Evolutionary conservation across 1,140 invertebrate genomes (phyloP).

Genomic region (Cydia splendana): DNA sequence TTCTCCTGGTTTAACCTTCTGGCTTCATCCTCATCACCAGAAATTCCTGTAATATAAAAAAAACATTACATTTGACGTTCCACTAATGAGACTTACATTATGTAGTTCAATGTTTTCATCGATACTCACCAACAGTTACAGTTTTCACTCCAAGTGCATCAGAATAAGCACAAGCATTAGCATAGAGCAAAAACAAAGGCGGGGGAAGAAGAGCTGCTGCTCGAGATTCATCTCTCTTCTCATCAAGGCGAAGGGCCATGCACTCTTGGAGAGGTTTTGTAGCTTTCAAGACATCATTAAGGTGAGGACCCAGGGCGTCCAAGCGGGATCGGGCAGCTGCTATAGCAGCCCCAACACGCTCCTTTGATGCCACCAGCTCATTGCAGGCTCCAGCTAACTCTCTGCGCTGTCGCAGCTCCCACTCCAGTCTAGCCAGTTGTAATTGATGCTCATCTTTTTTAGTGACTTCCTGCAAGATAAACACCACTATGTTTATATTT

Average conservation of each 20-base stretch:
- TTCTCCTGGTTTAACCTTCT: slow-evolving; percentile 82
- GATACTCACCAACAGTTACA: slow-evolving; percentile 67
- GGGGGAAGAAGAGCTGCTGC: slow-evolving; percentile 87
- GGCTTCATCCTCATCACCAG: slow-evolving; percentile 91
- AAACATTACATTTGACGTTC: slow-evolving; percentile 21
- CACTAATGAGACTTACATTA: neutral
- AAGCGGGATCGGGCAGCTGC: slow-evolving; percentile 89
- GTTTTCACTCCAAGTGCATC: slow-evolving; percentile 85
- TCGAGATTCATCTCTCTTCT: slow-evolving; percentile 86
- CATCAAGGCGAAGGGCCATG: slow-evolving; percentile 89
- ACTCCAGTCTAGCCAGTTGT: slow-evolving; percentile 92
- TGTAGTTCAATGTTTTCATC: neutral
- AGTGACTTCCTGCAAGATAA: slow-evolving; percentile 82
- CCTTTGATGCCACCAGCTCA: slow-evolving; percentile 88
- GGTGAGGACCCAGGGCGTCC: slow-evolving; percentile 89
- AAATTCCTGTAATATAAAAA: slow-evolving; percentile 59
- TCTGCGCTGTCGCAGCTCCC: slow-evolving; percentile 95
- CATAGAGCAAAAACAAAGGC: slow-evolving; percentile 93
- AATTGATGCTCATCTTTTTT: slow-evolving; percentile 88
- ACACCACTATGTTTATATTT: slow-evolving; percentile 30
- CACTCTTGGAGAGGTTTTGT: slow-evolving; percentile 95
- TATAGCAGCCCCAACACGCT: slow-evolving; percentile 87
- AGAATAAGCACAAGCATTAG: slow-evolving; percentile 91
- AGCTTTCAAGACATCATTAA: slow-evolving; percentile 84
- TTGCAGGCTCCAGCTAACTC: slow-evolving; percentile 89